Base-by-base conservation (phyloP, 2,797 vertebrate genomes). In the Oreortyx pictus region DNA sequence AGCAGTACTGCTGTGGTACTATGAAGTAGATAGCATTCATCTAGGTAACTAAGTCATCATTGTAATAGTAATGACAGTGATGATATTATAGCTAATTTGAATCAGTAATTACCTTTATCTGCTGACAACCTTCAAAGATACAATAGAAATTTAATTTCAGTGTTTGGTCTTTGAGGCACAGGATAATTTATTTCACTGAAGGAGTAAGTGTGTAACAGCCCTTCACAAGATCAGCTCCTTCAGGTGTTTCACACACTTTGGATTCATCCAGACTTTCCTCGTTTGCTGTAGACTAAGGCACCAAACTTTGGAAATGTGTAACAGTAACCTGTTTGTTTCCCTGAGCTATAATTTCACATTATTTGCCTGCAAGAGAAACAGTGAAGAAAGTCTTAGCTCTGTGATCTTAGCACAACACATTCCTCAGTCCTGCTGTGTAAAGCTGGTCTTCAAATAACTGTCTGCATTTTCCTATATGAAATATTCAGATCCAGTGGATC, bases 121-220 rank as follows among this genome's bases (percentile, higher is more conserved):
- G 37, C 41, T 67, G 13, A 46, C 2, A 6, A 27, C 24, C 33
- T 67, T 57, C 57, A 77, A 31, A 89, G 6, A 22, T 89, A 68
- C 13, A 80, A 13, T 24, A 87, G 52, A 35, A 68, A 56, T 70
- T 33, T 54, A 79, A 33, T 61, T 43, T 71, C 81, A 35, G 23
- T 80, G 44, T 56, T 3, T 56, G 44, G 7, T 24, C 33, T 90
- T 79, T 87, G 62, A 93, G 68, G 49, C 20, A 56, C 7, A 61
- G 61, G 73, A 65, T 68, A 77, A 92, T 89, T 89, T 66, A 73
- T 29, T 91, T 73, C 52, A 61, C 65, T 35, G 61, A 80, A 54
- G 64, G 11, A 67, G 22, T 54, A 78, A 49, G 29, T 57, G n/a
- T 61, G 52, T 60, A 66, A 67, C n/a, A 92, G 29, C 43, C 18